These are phyloP conservation scores for Aspiorhynchus laticeps DNA, from an alignment of 2,113 vertebrate species.

Conservation along the genomic window DNA sequence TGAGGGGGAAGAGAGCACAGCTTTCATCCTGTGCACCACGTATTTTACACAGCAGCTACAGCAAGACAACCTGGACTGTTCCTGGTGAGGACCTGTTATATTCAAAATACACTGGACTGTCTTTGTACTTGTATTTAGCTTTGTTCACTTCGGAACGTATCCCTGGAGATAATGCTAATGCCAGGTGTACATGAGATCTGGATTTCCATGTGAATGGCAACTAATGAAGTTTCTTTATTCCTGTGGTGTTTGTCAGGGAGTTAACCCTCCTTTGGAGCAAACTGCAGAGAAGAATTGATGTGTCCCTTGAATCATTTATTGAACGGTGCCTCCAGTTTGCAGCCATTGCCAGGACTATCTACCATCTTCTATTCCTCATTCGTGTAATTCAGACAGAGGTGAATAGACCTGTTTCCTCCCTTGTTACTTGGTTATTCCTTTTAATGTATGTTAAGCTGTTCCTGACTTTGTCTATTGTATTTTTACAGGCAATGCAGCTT, in stretches of 20 bases:
- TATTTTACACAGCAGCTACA: constrained; percentile 97
- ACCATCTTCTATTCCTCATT: constrained; percentile 94
- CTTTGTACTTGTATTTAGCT: background rate
- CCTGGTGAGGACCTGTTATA: constrained; percentile 81
- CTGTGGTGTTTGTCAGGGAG: constrained; percentile 78
- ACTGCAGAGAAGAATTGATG: constrained; percentile 91
- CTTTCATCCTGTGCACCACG: constrained; percentile 95
- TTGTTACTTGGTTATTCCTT: background rate
- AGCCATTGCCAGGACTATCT: constrained; percentile 92
- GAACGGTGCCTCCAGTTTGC: constrained; percentile 97
- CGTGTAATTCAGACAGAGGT: constrained; percentile 96
- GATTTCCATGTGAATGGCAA: background rate
- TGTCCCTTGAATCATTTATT: constrained; percentile 88
- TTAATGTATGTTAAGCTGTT: background rate
- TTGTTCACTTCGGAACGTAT: background rate
- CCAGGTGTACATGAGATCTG: background rate
- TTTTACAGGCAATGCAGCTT: constrained; percentile 80
- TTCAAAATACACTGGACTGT: background rate
- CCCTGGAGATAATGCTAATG: background rate
- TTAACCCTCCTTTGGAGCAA: constrained; percentile 96
- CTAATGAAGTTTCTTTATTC: constrained; percentile 12
- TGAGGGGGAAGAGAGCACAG: constrained; percentile 94
- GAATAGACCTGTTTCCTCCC: constrained; percentile 1
- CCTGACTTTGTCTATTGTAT: background rate
- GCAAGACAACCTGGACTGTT: constrained; percentile 89